Evolutionary conservation across 2,113 vertebrate genomes (phyloP), one percentile per base, ranked within the genome.

Genomic region (Syngnathus typhle): DNA sequence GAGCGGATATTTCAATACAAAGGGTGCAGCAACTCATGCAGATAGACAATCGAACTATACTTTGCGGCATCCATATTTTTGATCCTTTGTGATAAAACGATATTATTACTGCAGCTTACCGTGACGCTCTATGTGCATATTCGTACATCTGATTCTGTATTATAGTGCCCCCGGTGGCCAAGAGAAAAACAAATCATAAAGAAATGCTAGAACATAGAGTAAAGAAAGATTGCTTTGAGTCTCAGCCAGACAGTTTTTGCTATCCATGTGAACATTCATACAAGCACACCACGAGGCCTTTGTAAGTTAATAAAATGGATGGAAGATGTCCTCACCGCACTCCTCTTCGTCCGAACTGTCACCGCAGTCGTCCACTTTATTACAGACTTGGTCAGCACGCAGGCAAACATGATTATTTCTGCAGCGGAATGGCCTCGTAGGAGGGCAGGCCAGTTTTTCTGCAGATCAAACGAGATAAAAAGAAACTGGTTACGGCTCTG

Each of bases 341-440:
- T 93, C 90, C 60, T 95, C 94, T 88, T 99, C 97, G 55, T 99
- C 97, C 0, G 97, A 96, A 84, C 92, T 94, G 88, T 99, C 96
- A 0, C 96, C 96, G n/a, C 97, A 99, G 82, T 99, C 94, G 44
- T 99, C 93, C 65, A 95, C 88, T 51, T 92, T 93, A 78, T 99
- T 93, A 87, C 97, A 99, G 47, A 94, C 85, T 77, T 95, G 93
- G 73, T 96, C 94, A 0, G 77, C 69, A 56, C 93, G 91, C 46
- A 98, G 91, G 77, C 97, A 99, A 69, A 96, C 93, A 36, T 91
- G 92, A 74, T 95, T 92, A 76, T 98, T 98, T 76, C 93, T 91
- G 63, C 97, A 98, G 70, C 93, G 91, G 86, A 92, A 90, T 0
- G 95, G 94, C 74, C 97, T 93, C 58, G 94, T 93, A 38, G 94